Base-by-base conservation (phyloP, 1,140 invertebrate species). In the Campoletis sonorensis region DNA sequence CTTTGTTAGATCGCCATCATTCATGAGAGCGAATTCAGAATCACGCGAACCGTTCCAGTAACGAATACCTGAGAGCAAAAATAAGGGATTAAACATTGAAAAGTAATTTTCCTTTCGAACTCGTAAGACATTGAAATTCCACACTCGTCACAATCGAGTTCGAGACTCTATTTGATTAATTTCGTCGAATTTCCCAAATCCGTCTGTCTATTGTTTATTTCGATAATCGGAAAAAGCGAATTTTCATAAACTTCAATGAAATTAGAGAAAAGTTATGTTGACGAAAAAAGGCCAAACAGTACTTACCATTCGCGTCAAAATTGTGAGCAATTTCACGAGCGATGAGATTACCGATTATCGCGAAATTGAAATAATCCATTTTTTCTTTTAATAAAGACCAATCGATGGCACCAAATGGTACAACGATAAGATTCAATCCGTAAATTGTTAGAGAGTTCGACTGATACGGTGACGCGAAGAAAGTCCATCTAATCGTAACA, bases 371-470 rank as follows among this genome's bases (percentile, higher is more conserved):
- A 72, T 88, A 87, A 79, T 87, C 73, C n/a, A 86, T 83, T 4
- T 21, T 84, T 58, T 81, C 33, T 21, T 40, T 18, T 8, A 79
- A 70, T 7, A 70, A 78, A 7, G 81, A 51, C 84, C 81, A 86
- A 75, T 88, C 86, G n/a, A 88, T 82, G 3, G 81, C 84, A 54
- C 88, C 87, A 10, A 83, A 88, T 16, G 87, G 88, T 81, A 88
- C 84, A 15, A 87, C 81, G 49, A 88, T 79, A 0, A 86, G 77
- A 58, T 87, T 84, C 21, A 85, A 64, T n/a, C 54, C 33, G 13
- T 88, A 84, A 16, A 88, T 80, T 3, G 81, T 70, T 51, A 68
- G 61, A 10, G 82, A 71, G 16, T 82, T 79, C 4, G 87, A 81
- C 37, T 88, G 85, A 54, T 85, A 88, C 0, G 87, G 83, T 30